Conservation (phyloP, 2,888 invertebrate genomes). For the Metacarcinus magister region DNA sequence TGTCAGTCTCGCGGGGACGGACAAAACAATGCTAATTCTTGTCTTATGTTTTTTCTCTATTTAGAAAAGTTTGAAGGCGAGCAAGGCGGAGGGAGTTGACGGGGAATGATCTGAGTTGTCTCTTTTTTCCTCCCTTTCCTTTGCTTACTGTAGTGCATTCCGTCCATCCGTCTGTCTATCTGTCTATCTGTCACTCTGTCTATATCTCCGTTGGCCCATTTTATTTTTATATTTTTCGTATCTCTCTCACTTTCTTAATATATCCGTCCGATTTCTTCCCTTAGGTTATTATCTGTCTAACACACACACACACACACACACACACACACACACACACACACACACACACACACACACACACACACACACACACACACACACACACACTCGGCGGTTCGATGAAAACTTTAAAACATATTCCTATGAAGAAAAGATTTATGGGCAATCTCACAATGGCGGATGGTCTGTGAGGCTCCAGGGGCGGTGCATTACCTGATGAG, state of each 20-base stretch:
- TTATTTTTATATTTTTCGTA: neutral
- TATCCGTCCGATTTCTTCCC: neutral
- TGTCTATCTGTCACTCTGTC: conserved; percentile 4
- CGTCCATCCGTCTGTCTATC: neutral
- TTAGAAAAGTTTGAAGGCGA: neutral
- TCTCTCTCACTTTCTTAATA: neutral
- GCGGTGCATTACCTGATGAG: neutral
- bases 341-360: too few relatives aligned
- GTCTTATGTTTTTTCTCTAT: neutral
- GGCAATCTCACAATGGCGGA: conserved; percentile 36
- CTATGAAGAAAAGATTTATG: conserved; percentile 28
- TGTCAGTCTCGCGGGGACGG: neutral
- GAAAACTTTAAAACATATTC: conserved; percentile 42
- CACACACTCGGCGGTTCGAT: neutral
- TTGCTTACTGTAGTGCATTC: neutral
- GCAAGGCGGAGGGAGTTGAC: neutral
- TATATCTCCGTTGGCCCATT: neutral
- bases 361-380: conserved; percentile 20
- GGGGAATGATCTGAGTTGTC: neutral
- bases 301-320: too few relatives aligned
- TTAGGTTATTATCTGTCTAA: neutral
- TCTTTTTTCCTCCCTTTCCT: neutral
- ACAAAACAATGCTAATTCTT: conserved; percentile 17
- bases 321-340: too few relatives aligned
- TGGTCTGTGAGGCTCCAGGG: neutral